Base-by-base conservation (phyloP, 2,888 invertebrate genomes). In the Tinea trinotella region DNA sequence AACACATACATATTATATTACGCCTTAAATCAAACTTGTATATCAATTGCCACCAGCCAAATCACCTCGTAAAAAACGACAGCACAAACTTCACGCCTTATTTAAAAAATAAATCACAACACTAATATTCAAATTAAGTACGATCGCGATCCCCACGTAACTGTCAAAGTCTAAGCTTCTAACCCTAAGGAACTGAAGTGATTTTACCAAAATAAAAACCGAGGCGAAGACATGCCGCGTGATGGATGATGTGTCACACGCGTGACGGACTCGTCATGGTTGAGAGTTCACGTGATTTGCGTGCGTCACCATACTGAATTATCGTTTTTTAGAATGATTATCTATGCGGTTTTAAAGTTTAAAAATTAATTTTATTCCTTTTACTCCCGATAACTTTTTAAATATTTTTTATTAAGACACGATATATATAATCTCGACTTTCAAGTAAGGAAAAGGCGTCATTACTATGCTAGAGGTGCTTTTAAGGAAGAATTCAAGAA, bases 171-270 rank as follows among this genome's bases (percentile, higher is more conserved):
- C 15, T 24, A 24, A 17, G 13, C 40, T 40, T 48, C 20, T 48
- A 48, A 18, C 48, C 48, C 50, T 24, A 50, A 50, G 52, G 30
- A 19, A 10, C 34, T 36, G 35, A 22, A 34, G 40, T 19, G 53
- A 36, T 53, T 53, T 53, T 40, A 13, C 20, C 40, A n/a, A 19
- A 22, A n/a, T n/a, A n/a, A n/a, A 36, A 53, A 52, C 12, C 53
- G 46, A 22, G 24, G 50, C 40, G n/a, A 18, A 40, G 22, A 22
- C 50, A 30, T 30, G 35, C 56, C 18, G 52, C 52, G 48, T 83
- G 83, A 84, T 83, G 70, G 77, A 84, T 83, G 66, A 74, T 64
- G 67, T 62, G 72, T 71, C 71, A 61, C 71, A 76, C 74, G 76
- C 76, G 76, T 81, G 81, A 75, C 77, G 66, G 64, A 64, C 62